Conservation (phyloP, 2,888 invertebrate species). For the Rotaria magnacalcarata region DNA sequence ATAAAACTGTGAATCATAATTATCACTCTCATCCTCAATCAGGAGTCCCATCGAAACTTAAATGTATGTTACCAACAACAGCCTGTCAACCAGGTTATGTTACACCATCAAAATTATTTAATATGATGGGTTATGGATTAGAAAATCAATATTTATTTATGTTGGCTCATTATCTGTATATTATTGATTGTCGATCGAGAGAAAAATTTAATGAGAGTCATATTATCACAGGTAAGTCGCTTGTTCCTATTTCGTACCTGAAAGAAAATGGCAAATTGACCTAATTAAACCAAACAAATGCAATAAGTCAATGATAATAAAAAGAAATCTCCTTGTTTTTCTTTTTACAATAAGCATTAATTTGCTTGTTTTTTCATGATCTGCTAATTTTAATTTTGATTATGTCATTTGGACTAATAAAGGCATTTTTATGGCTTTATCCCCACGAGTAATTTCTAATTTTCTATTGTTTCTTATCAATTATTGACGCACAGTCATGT, state of each 20-base stretch:
- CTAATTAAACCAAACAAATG: not conserved
- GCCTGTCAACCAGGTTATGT: not conserved
- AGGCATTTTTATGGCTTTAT: too few species aligned
- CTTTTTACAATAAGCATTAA: too few species aligned
- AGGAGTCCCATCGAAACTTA: not conserved
- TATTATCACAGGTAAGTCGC: not conserved
- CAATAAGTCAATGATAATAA: too few species aligned
- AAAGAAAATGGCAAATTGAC: not conserved
- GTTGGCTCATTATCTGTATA: slow-evolving; percentile 18
- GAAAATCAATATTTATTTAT: slow-evolving; percentile 34
- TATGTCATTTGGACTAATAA: too few species aligned
- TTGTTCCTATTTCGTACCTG: not conserved
- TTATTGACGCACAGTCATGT: too few species aligned
- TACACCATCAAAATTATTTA: slow-evolving; percentile 6
- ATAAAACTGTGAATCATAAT: not conserved
- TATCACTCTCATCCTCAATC: not conserved
- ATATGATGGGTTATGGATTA: slow-evolving; percentile 23
- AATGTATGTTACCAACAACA: not conserved
- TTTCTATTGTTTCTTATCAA: too few species aligned
- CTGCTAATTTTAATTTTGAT: too few species aligned
- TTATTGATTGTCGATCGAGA: slow-evolving; percentile 24
- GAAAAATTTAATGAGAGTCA: slow-evolving; percentile 21
- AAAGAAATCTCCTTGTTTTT: too few species aligned
- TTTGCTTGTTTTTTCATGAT: too few species aligned
- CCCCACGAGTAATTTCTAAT: too few species aligned